These are phyloP conservation scores for Polyergus mexicanus DNA, from an alignment of 1,140 invertebrate genomes.

Conservation along the genomic window DNA sequence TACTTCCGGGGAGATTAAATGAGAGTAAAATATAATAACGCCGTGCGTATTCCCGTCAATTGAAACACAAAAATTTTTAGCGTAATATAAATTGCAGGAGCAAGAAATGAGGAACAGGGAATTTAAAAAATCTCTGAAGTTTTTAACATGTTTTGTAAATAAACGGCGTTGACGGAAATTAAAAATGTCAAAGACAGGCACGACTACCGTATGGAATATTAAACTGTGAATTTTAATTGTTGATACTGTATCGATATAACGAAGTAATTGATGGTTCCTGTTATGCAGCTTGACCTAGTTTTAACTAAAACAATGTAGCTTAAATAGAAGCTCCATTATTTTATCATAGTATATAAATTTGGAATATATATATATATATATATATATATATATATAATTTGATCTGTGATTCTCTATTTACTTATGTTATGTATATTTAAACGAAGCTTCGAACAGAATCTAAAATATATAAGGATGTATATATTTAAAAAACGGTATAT, in stretches of 20 bases:
- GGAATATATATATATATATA: neutral
- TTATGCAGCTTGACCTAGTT: neutral
- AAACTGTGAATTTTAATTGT: neutral
- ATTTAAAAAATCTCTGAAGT: neutral
- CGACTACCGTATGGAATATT: neutral
- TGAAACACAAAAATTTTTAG: constrained; percentile 1
- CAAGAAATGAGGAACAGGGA: neutral
- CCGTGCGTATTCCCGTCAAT: constrained; percentile 13
- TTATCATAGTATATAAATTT: neutral
- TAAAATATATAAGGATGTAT: neutral
- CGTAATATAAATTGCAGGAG: neutral
- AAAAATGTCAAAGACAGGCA: neutral
- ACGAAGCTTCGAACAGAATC: neutral
- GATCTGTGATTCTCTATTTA: neutral
- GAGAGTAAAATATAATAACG: constrained; percentile 66
- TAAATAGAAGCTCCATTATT: constrained; percentile 18
- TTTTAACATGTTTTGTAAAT: neutral
- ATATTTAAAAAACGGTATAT: neutral
- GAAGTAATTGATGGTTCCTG: constrained; percentile 31
- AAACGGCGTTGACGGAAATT: neutral
- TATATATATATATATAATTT: neutral
- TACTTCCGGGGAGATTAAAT: constrained; percentile 65
- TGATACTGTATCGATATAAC: constrained; percentile 11
- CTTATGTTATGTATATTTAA: constrained; percentile 11
- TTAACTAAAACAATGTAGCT: constrained; percentile 24